Evolutionary conservation across 1,140 invertebrate genomes (phyloP).

Genomic region (Trichoplusia ni): DNA sequence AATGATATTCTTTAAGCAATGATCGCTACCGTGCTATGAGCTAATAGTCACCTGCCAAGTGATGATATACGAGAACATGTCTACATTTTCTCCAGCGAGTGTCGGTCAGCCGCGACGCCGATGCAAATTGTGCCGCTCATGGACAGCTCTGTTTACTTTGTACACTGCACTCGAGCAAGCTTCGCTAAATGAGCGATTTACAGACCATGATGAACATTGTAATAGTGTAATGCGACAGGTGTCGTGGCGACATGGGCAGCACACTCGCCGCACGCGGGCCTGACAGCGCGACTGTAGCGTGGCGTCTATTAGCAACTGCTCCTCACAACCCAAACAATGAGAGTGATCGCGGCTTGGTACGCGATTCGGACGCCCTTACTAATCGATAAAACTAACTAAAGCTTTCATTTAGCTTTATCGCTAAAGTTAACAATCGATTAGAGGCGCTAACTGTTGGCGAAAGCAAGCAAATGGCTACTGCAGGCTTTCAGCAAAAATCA

Average conservation of each 20-base stretch:
- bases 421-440: constrained; percentile 46
- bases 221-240: constrained; percentile 1
- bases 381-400: constrained; percentile 65
- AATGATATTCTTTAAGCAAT: constrained; percentile 52
- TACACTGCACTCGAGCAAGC: not conserved
- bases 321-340: constrained; percentile 74
- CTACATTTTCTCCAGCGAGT: constrained; percentile 53
- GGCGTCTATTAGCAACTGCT: constrained; percentile 69
- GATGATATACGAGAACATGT: constrained; percentile 75
- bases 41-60: constrained; percentile 72
- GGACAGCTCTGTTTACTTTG: not conserved
- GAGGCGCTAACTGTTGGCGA: constrained; percentile 30
- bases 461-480: constrained; percentile 37
- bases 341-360: constrained; percentile 75
- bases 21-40: constrained; percentile 49
- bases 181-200: constrained; percentile 37
- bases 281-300: constrained; percentile 56
- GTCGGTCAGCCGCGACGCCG: constrained; percentile 32
- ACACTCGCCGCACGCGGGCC: constrained; percentile 62
- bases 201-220: constrained; percentile 35
- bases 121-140: constrained; percentile 18
- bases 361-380: constrained; percentile 52
- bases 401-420: constrained; percentile 47
- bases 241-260: constrained; percentile 46
- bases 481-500: constrained; percentile 39